Percentiles rank a stretch among this genome's conserved stretches.
Conservation (phyloP, 2,888 invertebrate genomes). For the Phrixothrix hirtus region DNA sequence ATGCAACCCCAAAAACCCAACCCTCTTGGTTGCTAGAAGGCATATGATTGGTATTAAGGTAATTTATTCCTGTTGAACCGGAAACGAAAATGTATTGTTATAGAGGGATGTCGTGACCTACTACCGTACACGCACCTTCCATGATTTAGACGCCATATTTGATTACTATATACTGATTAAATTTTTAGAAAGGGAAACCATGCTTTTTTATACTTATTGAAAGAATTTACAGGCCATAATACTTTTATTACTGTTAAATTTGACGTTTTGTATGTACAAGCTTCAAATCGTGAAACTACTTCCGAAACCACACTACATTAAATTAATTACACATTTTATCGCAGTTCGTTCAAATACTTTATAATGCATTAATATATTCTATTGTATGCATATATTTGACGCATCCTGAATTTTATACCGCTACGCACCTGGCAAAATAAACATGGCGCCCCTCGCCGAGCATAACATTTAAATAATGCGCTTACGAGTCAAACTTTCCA, state of each 20-base stretch:
- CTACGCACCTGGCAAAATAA: no score
- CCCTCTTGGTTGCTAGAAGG: conserved; percentile 19
- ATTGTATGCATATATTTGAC: no score
- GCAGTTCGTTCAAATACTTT: no score
- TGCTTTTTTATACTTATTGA: not conserved
- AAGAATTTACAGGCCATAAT: not conserved
- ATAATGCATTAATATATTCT: no score
- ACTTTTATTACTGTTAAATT: not conserved
- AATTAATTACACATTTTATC: no score
- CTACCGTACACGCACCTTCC: conserved; percentile 20
- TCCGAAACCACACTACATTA: not conserved
- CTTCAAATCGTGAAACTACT: not conserved
- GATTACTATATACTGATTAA: conserved; percentile 16
- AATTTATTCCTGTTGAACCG: conserved; percentile 25
- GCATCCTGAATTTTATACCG: no score
- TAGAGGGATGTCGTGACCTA: conserved; percentile 36
- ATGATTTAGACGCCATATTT: conserved; percentile 22
- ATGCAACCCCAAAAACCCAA: conserved; percentile 19
- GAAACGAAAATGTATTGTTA: conserved; percentile 38
- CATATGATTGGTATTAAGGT: conserved; percentile 26
- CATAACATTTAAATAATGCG: no score
- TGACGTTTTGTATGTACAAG: not conserved
- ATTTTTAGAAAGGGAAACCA: conserved; percentile 14
- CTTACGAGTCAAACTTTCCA: no score
- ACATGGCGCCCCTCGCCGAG: no score